Percentiles rank a stretch among this genome's conserved stretches.
Evolutionary conservation across 2,888 invertebrate species (phyloP).

Genomic region (Macrophya annulata): DNA sequence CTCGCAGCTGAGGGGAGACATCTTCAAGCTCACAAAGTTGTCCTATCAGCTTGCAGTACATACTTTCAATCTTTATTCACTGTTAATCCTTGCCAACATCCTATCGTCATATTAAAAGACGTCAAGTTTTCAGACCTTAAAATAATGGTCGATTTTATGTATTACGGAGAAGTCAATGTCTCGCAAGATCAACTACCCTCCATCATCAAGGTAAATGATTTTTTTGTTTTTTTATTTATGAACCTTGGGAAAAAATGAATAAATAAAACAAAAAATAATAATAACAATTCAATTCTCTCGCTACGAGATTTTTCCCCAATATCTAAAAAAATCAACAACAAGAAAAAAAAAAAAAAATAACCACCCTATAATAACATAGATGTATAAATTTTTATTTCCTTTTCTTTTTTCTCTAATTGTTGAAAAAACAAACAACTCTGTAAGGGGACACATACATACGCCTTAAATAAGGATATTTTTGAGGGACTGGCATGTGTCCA

Average conservation of each 20-base stretch:
- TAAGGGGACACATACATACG: too few relatives aligned
- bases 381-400: too few relatives aligned
- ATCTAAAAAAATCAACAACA: too few relatives aligned
- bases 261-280: neutral
- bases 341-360: too few relatives aligned
- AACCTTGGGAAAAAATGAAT: conserved; percentile 16
- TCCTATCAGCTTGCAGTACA: conserved; percentile 95
- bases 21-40: conserved; percentile 94
- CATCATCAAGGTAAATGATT: conserved; percentile 79
- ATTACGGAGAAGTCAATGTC: conserved; percentile 95
- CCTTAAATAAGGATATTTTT: too few relatives aligned
- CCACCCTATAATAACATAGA: neutral
- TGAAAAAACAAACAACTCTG: too few relatives aligned
- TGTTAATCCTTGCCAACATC: conserved; percentile 93
- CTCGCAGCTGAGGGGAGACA: conserved; percentile 95
- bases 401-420: too few relatives aligned
- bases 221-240: neutral
- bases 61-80: conserved; percentile 94
- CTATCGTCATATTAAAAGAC: conserved; percentile 94
- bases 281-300: neutral
- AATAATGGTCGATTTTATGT: conserved; percentile 96
- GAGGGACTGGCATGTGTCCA: too few relatives aligned
- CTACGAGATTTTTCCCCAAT: neutral
- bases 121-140: conserved; percentile 92
- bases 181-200: conserved; percentile 92